These are phyloP conservation scores for Acanthosepion lycidas DNA, from an alignment of 2,888 invertebrate species.

Conservation along the genomic window DNA sequence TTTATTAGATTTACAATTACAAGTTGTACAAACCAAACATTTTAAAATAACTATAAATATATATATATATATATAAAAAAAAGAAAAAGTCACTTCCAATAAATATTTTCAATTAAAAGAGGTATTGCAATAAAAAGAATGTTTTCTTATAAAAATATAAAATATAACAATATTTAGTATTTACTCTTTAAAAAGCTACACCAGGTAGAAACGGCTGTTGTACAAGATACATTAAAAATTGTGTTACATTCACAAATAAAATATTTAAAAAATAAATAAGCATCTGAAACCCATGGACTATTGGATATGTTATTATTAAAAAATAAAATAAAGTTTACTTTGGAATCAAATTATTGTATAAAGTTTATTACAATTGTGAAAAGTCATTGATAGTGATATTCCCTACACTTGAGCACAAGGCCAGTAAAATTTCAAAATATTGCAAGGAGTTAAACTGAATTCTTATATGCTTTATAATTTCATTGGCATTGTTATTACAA, in stretches of 20 bases:
- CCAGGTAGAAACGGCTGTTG: not conserved
- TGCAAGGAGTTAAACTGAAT: too few species aligned
- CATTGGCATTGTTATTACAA: too few species aligned
- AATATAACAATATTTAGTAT: not conserved
- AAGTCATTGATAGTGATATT: not conserved
- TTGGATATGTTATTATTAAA: not conserved
- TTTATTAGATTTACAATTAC: not conserved
- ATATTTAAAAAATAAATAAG: not conserved
- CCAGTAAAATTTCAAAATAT: too few species aligned
- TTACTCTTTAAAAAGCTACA: conserved; percentile 33
- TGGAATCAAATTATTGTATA: conserved; percentile 52
- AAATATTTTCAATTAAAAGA: not conserved
- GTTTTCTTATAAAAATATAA: conserved; percentile 22
- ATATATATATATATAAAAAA: not conserved
- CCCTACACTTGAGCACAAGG: not conserved
- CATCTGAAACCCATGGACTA: not conserved
- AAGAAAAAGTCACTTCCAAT: not conserved
- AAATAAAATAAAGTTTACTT: not conserved
- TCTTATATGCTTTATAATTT: too few species aligned
- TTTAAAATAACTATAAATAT: conserved; percentile 33
- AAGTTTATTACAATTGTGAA: not conserved
- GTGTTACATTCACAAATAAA: not conserved
- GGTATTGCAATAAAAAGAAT: not conserved
- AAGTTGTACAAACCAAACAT: not conserved
- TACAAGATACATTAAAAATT: not conserved